Evolutionary conservation across 2,888 invertebrate genomes (phyloP), one percentile per base, ranked within the genome.

Genomic region (Morpho achilles): DNA sequence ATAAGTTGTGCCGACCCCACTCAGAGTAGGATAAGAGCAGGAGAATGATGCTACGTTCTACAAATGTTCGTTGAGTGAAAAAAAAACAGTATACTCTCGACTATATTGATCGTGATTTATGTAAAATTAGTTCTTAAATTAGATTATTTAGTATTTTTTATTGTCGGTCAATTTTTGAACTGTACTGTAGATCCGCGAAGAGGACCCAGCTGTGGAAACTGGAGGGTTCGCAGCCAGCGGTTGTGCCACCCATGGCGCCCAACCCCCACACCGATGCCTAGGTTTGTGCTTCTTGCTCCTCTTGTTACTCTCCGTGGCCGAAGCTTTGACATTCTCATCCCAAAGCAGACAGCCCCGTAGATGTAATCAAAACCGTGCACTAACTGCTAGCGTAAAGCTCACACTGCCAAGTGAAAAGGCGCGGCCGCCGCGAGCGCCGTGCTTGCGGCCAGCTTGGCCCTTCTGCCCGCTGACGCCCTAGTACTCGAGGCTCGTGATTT

Each of bases 281-380:
- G 91, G 91, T 91, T 91, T 91, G 91, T 91, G 86, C 71, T 77
- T 90, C 64, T 76, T 89, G 65, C 75, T 90, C 71, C 72, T 91
- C 73, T 71, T 86, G 70, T 70, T 87, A 68, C 72, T 86, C 67
- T 78, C 78, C 59, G 71, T 70, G 74, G 79, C 76, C 72, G 77
- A 79, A 63, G 75, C 77, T 73, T 74, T 77, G 50, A 53, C 59
- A 50, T 61, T 54, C n/a, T 56, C 53, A 54, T 47, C 23, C 40
- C 54, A 57, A 72, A 75, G 79, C 77, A 76, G 76, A 77, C 72
- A 74, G 74, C 77, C 80, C 45, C 50, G 65, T 77, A 82, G 75
- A 72, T 69, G 52, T 62, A 74, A 73, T 67, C 71, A 74, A 76
- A 78, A 79, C 70, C 78, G 80, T 83, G 83, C 81, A 86, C 88